Evolutionary conservation across 2,888 invertebrate genomes (phyloP), one percentile per base, ranked within the genome.

Genomic region (Caenorhabditis plicata): DNA sequence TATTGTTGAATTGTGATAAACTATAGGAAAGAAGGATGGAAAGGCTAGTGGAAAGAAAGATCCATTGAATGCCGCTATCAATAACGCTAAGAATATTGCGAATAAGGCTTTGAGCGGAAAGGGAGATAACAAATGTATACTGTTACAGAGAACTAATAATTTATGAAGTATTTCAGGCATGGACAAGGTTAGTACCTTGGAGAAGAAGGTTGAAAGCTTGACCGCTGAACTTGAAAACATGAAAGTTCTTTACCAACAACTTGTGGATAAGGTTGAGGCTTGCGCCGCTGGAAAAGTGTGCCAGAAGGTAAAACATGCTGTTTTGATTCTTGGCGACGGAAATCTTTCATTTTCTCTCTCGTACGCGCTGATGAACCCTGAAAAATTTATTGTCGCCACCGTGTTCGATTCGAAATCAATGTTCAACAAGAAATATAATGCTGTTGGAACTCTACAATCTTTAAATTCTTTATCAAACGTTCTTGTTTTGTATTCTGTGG

Each of bases 281-380:
- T n/a, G n/a, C n/a, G n/a, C n/a, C n/a, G n/a, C n/a, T n/a, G n/a
- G n/a, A n/a, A n/a, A n/a, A n/a, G n/a, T n/a, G n/a, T n/a, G n/a
- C n/a, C n/a, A n/a, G n/a, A n/a, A n/a, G n/a, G 3, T n/a, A n/a
- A n/a, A n/a, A n/a, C n/a, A n/a, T n/a, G 32, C 41, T 13, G 38
- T 57, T 19, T 40, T 72, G 31, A 54, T 72, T 35, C 52, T 72
- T 8, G 71, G 69, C 27, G 71, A 72, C 26, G 71, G 71, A 17
- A 69, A 72, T 54, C 55, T 72, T 1, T 63, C 69, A 15, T 72
- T 72, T 45, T 68, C 71, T 0, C 45, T 62, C 4, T 44, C 64
- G 2, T 35, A 67, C 23, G 63, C 69, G 5, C 17, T 33, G 11
- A 15, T 15, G 1, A 40, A 49, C 29, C 50, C 53, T 13, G 22